phyloP scores from a whole-genome alignment of 2,797 vertebrate genomes.

The Centroberyx gerrardi region DNA sequence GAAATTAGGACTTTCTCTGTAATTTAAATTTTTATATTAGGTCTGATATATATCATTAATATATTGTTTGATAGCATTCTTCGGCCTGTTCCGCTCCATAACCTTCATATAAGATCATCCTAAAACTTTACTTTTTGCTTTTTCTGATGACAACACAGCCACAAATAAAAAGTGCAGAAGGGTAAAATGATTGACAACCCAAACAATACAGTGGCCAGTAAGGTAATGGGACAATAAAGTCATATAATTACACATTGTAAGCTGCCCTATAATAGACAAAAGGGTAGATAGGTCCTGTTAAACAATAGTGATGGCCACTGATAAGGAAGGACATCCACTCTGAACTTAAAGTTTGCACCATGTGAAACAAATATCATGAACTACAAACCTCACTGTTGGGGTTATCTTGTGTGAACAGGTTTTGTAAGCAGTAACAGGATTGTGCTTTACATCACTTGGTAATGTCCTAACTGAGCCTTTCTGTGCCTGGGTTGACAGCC shows the following conservation, averaged over 20 bases:
- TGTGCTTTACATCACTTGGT: conserved; percentile 29
- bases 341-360: neutral
- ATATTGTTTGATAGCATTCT: neutral
- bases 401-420: neutral
- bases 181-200: neutral
- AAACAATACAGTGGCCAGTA: neutral
- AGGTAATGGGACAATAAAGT: neutral
- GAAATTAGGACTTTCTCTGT: too few species aligned
- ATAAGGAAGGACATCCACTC: neutral
- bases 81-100: neutral
- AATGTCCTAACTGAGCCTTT: conserved; percentile 10
- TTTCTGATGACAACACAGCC: neutral
- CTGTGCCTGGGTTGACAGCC: conserved; percentile 46
- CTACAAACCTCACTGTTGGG: neutral
- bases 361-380: neutral
- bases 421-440: conserved; percentile 20
- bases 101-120: neutral
- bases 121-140: neutral
- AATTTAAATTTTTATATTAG: too few species aligned
- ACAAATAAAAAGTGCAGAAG: neutral
- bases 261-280: neutral
- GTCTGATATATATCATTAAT: too few species aligned
- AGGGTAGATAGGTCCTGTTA: neutral
- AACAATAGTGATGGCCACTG: neutral
- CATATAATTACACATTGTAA: conserved; percentile 2